phyloP scores from a whole-genome alignment of 2,888 invertebrate species.

The Thecophora atra region DNA sequence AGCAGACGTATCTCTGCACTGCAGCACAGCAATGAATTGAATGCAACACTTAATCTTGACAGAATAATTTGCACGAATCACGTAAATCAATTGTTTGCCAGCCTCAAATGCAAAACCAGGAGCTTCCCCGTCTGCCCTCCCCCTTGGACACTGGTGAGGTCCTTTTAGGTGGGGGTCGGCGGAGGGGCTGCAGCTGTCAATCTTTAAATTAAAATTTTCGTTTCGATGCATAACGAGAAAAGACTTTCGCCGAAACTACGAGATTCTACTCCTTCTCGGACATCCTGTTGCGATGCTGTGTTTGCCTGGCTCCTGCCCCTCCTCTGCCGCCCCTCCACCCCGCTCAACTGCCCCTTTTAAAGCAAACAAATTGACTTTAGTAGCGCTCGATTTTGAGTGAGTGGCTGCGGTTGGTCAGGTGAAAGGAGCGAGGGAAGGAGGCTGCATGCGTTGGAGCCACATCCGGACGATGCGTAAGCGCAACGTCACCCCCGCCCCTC shows the following conservation, averaged over 20 bases:
- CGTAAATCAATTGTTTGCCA: conserved; percentile 33
- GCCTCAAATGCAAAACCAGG: neutral
- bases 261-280: neutral
- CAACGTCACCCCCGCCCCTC: neutral
- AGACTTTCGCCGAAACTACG: conserved; percentile 11
- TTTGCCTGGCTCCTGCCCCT: neutral
- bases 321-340: neutral
- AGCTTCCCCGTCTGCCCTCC: neutral
- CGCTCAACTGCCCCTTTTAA: neutral
- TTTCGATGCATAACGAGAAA: conserved; percentile 36
- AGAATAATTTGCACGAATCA: conserved; percentile 37
- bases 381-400: neutral
- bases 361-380: conserved; percentile 35
- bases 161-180: neutral
- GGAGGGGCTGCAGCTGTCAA: conserved; percentile 19
- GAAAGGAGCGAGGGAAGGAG: neutral
- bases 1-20: conserved; percentile 22
- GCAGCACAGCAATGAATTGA: conserved; percentile 31
- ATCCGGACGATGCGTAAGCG: neutral
- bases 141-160: neutral
- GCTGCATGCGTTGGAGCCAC: neutral
- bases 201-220: conserved; percentile 37
- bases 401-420: conserved; percentile 20
- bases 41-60: conserved; percentile 36
- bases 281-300: neutral